Base-by-base conservation (phyloP, 2,888 invertebrate species). In the Brachyptera risi region DNA sequence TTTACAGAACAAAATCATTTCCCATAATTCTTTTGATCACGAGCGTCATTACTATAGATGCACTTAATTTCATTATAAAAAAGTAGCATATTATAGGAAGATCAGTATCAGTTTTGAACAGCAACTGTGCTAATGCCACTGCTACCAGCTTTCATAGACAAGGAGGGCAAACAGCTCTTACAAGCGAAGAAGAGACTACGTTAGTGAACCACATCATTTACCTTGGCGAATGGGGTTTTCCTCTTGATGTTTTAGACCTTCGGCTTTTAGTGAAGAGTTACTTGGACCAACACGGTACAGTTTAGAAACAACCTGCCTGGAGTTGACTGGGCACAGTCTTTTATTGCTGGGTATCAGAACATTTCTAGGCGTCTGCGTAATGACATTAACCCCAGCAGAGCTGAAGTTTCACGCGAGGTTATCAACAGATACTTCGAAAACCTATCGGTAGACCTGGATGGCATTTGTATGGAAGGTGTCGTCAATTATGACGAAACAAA, bases 401-500 rank as follows among this genome's bases (percentile, higher is more conserved):
- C 59, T 31, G 17, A 9, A n/a, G 27, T 49, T n/a, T n/a, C 47
- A 15, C 35, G 31, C n/a, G 59, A 59, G 24, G 23, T n/a, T 17
- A 47, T 59, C 19, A 49, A 31, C 11, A 38, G 4, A 19, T 49
- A 59, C 23, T 31, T 59, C 19, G 59, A 49, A 23, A 4, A 59
- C 21, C 24, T 59, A 15, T n/a, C 15, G 23, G n/a, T 17, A 13
- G 21, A 23, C 24, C 15, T 60, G 26, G 24, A 5, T 15, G 26
- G 15, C 15, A 24, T 38, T 3, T 38, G 26, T 9, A 27, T 40
- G n/a, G n/a, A n/a, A n/a, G 13, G 15, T 7, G 40, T 40, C 26
- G 69, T 70, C 19, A 62, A 69, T 19, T 74, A 74, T 58, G 73
- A 74, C 60, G 72, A 73, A 62, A 69, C 71, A 1, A 73, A 72